Evolutionary conservation across 2,797 vertebrate genomes (phyloP), one percentile per base, ranked within the genome.

Genomic region (Podarcis lilfordi): DNA sequence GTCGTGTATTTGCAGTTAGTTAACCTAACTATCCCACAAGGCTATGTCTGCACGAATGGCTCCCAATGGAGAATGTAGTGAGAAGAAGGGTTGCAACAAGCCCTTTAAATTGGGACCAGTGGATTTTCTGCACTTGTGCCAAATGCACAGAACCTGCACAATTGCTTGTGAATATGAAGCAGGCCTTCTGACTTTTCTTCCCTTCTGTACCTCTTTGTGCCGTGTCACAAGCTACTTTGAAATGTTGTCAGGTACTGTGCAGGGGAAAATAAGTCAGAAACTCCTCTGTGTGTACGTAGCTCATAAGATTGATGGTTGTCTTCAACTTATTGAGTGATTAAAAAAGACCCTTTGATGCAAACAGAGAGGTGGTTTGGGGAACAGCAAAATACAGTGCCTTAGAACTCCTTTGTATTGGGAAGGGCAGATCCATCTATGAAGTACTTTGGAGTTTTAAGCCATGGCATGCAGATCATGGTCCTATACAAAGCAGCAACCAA

Each of bases 351-450:
- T 78, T 64, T 25, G 90, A 8, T 25, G 86, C 1, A 86, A 89
- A 76, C 13, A 76, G 37, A 82, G 50, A 25, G 82, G 15, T 83
- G 37, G 64, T 8, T 59, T 6, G 1, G 0, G 37, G 35, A 43
- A 80, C 13, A 43, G 82, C 15, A 83, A 84, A 83, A 50, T 21
- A 79, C 89, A 90, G 86, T n/a, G 55, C 43, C 90, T 55, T 5
- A 55, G 75, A 37, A 88, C 74, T 29, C 55, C 29, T 13, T 80
- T 89, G 68, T 79, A 71, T 0, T 3, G 2, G 69, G 80, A 15
- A 86, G 2, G 13, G 1, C 0, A 0, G 79, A 85, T 59, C 29
- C 45, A 25, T 2, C 13, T 61, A n/a, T 7, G 50, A 37, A 55
- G 13, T 32, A 1, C 66, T 80, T 74, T 80, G 55, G 59, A 66